These are phyloP conservation scores for Pyrocoelia pectoralis DNA, from an alignment of 2,888 invertebrate genomes.

Conservation along the genomic window DNA sequence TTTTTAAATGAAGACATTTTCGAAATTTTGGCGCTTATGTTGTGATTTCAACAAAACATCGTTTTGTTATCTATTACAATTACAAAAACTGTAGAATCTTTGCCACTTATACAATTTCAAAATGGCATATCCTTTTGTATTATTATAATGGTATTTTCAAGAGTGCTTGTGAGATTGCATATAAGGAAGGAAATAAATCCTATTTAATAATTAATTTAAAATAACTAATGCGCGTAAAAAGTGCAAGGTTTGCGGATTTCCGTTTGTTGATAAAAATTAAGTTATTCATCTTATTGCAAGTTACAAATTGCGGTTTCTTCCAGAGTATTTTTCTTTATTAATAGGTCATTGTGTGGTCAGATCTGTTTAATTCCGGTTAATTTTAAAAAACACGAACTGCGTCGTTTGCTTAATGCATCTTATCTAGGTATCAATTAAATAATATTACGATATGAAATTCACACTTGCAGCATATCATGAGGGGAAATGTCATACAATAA, in stretches of 20 bases:
- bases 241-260: constrained; percentile 6
- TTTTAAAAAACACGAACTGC: neutral
- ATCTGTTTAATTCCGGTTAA: constrained; percentile 1
- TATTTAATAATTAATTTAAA: neutral
- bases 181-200: too few species aligned
- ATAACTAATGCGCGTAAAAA: neutral
- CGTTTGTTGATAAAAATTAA: constrained; percentile 3
- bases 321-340: constrained; percentile 17
- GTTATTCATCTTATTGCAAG: constrained; percentile 7
- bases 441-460: neutral
- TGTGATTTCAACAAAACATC: too few species aligned
- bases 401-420: neutral
- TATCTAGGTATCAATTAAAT: constrained; percentile 3
- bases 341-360: constrained; percentile 30
- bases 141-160: too few species aligned
- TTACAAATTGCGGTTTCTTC: constrained; percentile 12
- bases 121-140: too few species aligned
- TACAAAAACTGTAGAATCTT: too few species aligned
- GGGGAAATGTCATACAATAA: neutral
- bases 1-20: too few species aligned
- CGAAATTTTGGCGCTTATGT: too few species aligned
- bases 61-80: too few species aligned
- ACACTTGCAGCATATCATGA: neutral
- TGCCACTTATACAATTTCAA: too few species aligned
- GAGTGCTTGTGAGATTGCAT: too few species aligned